Percentiles rank a stretch among this genome's conserved stretches.
Conservation (phyloP, 2,888 invertebrate species). For the Deilephila porcellus region DNA sequence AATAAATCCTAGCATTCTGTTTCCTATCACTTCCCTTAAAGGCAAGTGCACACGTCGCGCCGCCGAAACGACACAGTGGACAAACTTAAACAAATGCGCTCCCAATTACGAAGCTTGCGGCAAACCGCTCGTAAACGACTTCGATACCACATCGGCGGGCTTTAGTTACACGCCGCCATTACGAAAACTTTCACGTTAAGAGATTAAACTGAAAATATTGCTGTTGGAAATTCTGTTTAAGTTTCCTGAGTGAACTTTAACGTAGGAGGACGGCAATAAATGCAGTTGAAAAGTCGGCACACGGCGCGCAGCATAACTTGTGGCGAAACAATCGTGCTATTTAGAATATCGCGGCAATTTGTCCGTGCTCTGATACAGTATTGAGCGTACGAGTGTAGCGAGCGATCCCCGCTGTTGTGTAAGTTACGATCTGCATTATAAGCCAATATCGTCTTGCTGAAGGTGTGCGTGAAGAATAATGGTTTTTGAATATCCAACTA, state of each 20-base stretch:
- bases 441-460: slow-evolving; percentile 47
- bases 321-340: slow-evolving; percentile 8
- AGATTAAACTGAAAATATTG: slow-evolving; percentile 32
- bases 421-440: slow-evolving; percentile 47
- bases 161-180: slow-evolving; percentile 36
- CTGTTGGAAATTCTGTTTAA: slow-evolving; percentile 8
- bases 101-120: slow-evolving; percentile 38
- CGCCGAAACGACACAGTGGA: slow-evolving; percentile 3
- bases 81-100: slow-evolving; percentile 44
- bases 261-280: slow-evolving; percentile 9
- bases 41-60: not conserved
- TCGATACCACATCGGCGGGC: slow-evolving; percentile 39
- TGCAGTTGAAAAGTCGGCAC: slow-evolving; percentile 21
- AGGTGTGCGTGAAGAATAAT: slow-evolving; percentile 52
- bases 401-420: slow-evolving; percentile 35
- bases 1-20: slow-evolving; percentile 41
- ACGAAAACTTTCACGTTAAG: slow-evolving; percentile 38
- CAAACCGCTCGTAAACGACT: slow-evolving; percentile 39
- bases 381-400: slow-evolving; percentile 35
- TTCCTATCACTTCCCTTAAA: slow-evolving; percentile 32
- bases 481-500: slow-evolving; percentile 55
- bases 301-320: slow-evolving; percentile 14
- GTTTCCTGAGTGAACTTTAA: slow-evolving; percentile 21
- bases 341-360: slow-evolving; percentile 10
- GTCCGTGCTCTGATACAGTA: slow-evolving; percentile 20